Base-by-base conservation (phyloP, 2,797 vertebrate species). In the Poeciliopsis presidionis region DNA sequence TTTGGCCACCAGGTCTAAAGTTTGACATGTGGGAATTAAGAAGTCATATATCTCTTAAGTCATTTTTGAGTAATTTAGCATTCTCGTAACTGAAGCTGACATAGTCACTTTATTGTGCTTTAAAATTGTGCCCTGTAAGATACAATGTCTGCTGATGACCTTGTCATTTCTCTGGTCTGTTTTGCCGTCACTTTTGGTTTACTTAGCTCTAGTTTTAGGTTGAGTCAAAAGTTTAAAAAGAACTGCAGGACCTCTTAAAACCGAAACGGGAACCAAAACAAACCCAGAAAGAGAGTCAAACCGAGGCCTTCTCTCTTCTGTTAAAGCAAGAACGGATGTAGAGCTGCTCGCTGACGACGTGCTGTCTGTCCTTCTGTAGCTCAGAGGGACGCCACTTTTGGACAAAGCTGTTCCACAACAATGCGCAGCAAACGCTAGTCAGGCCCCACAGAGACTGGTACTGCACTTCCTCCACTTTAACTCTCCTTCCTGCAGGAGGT, bases 341-440 rank as follows among this genome's bases (percentile, higher is more conserved):
- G 77, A 41, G 72, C 86, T 36, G 53, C 71, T 5, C 22, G n/a
- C 65, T 55, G 74, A 33, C 82, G 75, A 77, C 78, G 0, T 49
- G 76, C 77, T 33, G 79, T 81, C 77, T 33, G 79, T 81, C 7
- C 28, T 63, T 84, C 70, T 82, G 69, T 16, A 16, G 72, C 80
- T n/a, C 84, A 45, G 81, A 63, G 36, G 78, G 88, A 69, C 0
- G 76, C 81, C 1, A 7, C 11, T 25, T 12, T 65, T 22, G 72
- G 72, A 67, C 76, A 45, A 80, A 83, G 76, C 83, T 57, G 43
- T 36, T 78, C 36, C 72, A 59, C 12, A 75, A 39, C 4, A 3
- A 51, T 73, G 72, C 53, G 61, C 49, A 11, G 77, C 22, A n/a
- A 72, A 61, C 12, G 18, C 73, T 28, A 2, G 53, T 74, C n/a